phyloP scores from a whole-genome alignment of 1,140 invertebrate species.

The Triops longicaudatus region DNA sequence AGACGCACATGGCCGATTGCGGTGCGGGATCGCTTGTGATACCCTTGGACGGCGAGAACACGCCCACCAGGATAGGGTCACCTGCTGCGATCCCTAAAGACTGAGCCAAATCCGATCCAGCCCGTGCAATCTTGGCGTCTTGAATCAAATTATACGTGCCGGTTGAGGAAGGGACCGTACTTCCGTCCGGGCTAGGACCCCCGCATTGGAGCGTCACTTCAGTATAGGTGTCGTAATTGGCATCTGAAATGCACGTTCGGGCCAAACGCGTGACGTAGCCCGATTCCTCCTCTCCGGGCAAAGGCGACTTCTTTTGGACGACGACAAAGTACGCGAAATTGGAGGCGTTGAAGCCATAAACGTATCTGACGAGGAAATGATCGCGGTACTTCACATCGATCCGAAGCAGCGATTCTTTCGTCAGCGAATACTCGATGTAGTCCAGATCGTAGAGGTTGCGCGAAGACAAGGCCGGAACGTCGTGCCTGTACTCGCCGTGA shows the following conservation, averaged over 20 bases:
- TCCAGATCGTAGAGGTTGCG: conserved; percentile 66
- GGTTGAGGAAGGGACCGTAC: conserved; percentile 22
- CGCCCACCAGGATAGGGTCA: conserved; percentile 66
- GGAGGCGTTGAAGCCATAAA: conserved; percentile 90
- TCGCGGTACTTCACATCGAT: conserved; percentile 91
- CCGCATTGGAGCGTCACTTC: conserved; percentile 85
- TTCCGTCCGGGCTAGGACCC: conserved; percentile 41
- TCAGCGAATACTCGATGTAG: conserved; percentile 73
- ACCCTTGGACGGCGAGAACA: conserved; percentile 73
- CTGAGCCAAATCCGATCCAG: conserved; percentile 67
- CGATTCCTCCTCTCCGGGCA: conserved; percentile 74
- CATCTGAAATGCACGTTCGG: conserved; percentile 84
- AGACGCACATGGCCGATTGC: conserved; percentile 58
- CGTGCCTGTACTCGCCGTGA: conserved; percentile 82
- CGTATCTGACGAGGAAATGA: conserved; percentile 87
- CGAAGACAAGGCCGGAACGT: conserved; percentile 85
- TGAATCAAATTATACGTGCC: conserved; percentile 75
- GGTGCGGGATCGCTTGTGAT: conserved; percentile 65
- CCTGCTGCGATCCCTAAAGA: conserved; percentile 66
- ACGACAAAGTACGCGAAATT: conserved; percentile 92
- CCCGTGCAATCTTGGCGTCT: conserved; percentile 74
- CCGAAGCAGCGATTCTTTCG: conserved; percentile 73
- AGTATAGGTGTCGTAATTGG: conserved; percentile 85
- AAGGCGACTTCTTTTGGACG: conserved; percentile 83
- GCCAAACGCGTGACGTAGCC: conserved; percentile 84